A percentile compares a stretch with the other conserved stretches of the same genome.
Evolutionary conservation across 2,113 vertebrate genomes (phyloP).

Genomic region (Salvelinus namaycush): DNA sequence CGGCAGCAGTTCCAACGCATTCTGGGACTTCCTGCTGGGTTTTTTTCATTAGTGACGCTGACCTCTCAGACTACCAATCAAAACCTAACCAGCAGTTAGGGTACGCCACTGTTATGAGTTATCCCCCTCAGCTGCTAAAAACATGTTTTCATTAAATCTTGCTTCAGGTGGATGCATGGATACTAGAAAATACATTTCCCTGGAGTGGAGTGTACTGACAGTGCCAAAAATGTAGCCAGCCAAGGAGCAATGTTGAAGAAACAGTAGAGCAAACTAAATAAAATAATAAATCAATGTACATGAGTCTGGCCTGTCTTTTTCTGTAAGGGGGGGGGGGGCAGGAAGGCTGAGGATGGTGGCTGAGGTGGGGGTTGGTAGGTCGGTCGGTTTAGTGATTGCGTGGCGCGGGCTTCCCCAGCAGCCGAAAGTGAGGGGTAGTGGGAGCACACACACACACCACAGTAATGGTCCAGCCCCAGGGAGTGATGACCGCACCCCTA

Average conservation of each 20-base stretch:
- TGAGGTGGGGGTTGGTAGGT: neutral
- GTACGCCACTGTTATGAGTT: neutral
- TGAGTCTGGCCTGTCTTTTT: conserved; percentile 20
- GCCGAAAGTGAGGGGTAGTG: neutral
- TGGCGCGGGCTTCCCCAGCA: neutral
- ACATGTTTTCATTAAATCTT: conserved; percentile 18
- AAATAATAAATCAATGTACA: too few species aligned
- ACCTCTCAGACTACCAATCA: conserved; percentile 8
- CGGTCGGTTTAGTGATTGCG: neutral
- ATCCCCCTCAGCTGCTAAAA: neutral
- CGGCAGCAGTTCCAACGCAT: conserved; percentile 6
- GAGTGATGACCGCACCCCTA: conserved; percentile 74
- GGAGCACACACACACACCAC: neutral
- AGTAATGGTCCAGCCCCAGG: conserved; percentile 64
- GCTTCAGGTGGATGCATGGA: neutral
- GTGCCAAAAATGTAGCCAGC: neutral
- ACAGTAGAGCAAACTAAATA: neutral
- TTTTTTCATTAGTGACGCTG: conserved; percentile 23
- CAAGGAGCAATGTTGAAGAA: too few species aligned
- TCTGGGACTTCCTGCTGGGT: conserved; percentile 24
- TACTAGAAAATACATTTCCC: conserved; percentile 11
- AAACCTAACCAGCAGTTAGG: neutral
- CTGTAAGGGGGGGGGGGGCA: too few species aligned
- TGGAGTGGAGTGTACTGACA: neutral
- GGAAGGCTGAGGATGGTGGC: neutral